A percentile compares a stretch with the other conserved stretches of the same genome.
Conservation (phyloP, 92 coral and sea anemone species). For the Umimayanthus chanpuru region DNA sequence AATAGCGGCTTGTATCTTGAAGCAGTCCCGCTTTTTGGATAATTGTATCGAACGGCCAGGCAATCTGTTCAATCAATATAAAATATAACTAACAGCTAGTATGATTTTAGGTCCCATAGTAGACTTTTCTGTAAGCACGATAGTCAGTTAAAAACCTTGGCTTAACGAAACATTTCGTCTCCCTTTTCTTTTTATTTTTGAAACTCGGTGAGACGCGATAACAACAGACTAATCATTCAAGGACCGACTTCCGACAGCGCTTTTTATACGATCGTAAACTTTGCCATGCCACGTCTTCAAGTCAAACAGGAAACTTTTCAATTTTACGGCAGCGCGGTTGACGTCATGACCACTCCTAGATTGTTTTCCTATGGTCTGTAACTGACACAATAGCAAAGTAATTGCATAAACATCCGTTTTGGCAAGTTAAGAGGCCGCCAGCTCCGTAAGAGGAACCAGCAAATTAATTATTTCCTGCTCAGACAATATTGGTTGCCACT, state of each 20-base stretch:
- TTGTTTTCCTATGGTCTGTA: slow-evolving; percentile 21
- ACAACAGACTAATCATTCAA: neutral
- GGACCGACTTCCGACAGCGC: neutral
- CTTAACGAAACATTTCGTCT: no score
- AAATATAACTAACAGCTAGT: no score
- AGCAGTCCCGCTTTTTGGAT: no score
- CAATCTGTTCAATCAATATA: no score
- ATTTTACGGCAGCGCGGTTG: neutral
- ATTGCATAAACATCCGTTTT: neutral
- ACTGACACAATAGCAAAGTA: neutral
- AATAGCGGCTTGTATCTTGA: no score
- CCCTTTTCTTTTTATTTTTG: no score
- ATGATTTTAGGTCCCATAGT: no score
- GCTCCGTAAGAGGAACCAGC: slow-evolving; percentile 18
- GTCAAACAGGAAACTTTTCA: slow-evolving; percentile 2
- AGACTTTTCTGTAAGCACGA: no score
- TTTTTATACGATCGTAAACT: neutral
- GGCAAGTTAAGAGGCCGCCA: neutral
- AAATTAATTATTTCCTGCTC: slow-evolving; percentile 28
- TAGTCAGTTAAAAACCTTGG: no score
- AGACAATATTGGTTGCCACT: slow-evolving; percentile 21
- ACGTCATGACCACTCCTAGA: slow-evolving; percentile 27
- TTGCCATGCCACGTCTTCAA: neutral
- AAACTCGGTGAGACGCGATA: neutral
- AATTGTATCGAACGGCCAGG: no score